Percentiles rank a stretch among this genome's conserved stretches.
These are phyloP conservation scores for Phaethornis superciliosus DNA, from an alignment of 2,113 vertebrate species.

Conservation along the genomic window DNA sequence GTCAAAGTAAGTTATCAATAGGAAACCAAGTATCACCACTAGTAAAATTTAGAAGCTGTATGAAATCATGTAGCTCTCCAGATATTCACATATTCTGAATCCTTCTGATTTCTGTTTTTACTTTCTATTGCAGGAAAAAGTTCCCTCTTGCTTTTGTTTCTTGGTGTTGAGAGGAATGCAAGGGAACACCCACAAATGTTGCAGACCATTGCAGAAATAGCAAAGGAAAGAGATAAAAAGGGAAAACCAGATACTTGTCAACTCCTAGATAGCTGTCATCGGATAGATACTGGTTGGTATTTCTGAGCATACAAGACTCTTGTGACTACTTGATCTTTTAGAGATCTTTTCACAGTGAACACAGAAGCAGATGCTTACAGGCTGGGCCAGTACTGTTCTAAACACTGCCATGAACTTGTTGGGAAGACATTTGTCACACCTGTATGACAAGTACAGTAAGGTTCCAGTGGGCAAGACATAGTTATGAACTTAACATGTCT, in stretches of 20 bases:
- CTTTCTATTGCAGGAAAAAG: background rate
- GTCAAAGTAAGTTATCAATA: background rate
- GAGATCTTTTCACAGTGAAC: background rate
- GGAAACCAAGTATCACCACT: background rate
- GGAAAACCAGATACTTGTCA: background rate
- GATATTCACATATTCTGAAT: background rate
- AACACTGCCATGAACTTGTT: background rate
- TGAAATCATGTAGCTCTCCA: background rate
- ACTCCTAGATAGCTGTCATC: background rate
- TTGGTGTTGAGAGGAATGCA: fast-evolving
- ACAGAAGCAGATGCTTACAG: background rate
- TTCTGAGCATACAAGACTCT: background rate
- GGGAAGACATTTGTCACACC: background rate
- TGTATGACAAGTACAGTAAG: background rate
- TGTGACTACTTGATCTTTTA: background rate
- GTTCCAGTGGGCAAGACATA: background rate
- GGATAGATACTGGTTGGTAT: background rate
- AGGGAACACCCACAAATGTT: background rate
- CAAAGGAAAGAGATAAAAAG: background rate
- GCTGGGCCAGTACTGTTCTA: background rate
- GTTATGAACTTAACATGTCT: background rate
- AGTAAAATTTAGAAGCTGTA: background rate
- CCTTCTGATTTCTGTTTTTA: background rate
- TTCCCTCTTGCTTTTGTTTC: background rate
- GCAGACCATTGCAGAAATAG: background rate